Percentiles rank a stretch among this genome's conserved stretches.
Evolutionary conservation across 2,113 vertebrate species (phyloP).

Genomic region (Charadrius vociferus): DNA sequence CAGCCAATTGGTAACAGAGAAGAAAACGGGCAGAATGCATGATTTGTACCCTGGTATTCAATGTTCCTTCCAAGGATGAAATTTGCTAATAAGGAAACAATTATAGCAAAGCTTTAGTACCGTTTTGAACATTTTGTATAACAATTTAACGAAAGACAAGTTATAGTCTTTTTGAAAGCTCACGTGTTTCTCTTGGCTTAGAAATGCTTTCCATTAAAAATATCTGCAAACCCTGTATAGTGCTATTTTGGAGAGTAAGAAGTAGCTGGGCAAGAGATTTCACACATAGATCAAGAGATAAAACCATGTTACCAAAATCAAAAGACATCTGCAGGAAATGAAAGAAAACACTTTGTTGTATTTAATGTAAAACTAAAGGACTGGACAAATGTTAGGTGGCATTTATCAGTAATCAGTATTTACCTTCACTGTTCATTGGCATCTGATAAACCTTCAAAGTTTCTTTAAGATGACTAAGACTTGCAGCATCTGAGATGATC

Average conservation of each 20-base stretch:
- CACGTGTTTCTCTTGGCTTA: background rate
- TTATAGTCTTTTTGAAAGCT: background rate
- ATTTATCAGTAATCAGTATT: background rate
- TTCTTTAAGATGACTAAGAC: conserved; percentile 41
- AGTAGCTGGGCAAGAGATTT: background rate
- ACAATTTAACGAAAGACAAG: background rate
- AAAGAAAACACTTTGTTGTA: background rate
- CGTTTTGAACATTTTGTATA: background rate
- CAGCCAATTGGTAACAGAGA: background rate
- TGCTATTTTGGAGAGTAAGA: background rate
- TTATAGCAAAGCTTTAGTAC: background rate
- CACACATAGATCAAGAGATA: background rate
- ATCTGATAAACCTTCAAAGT: conserved; percentile 37
- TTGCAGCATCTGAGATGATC: conserved; percentile 21
- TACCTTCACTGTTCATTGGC: conserved; percentile 48
- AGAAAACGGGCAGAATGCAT: background rate
- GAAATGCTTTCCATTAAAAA: background rate
- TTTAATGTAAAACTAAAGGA: background rate
- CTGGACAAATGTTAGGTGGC: background rate
- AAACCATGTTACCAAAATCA: background rate
- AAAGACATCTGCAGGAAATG: background rate
- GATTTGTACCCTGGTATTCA: background rate
- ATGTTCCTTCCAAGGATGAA: background rate
- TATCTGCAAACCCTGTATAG: background rate
- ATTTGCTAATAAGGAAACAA: background rate